A percentile compares a stretch with the other conserved stretches of the same genome.
These are phyloP conservation scores for Punctoribates punctum DNA, from an alignment of 2,888 invertebrate species.

Conservation along the genomic window DNA sequence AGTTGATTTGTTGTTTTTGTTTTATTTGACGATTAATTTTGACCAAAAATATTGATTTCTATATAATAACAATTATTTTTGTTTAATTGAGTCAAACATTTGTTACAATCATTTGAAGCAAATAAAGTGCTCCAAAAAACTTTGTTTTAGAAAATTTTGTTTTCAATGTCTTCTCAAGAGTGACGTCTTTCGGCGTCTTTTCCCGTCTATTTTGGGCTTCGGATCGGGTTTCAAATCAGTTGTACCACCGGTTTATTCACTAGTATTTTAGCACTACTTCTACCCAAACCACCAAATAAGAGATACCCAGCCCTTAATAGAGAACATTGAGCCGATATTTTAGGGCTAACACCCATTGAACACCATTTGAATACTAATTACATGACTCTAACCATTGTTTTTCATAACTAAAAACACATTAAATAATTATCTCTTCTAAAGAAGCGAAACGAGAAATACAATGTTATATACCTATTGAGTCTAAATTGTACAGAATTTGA, in stretches of 20 bases:
- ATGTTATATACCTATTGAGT: conserved; percentile 1
- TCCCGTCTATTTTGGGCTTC: not conserved
- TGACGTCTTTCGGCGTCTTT: not conserved
- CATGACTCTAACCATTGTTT: not conserved
- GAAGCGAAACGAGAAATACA: not conserved
- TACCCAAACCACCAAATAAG: not conserved
- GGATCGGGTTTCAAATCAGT: conserved; percentile 15
- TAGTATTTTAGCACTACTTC: not conserved
- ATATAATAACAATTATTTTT: too few relatives aligned
- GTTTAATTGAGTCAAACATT: too few relatives aligned
- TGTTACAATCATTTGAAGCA: too few relatives aligned
- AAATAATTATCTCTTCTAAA: not conserved
- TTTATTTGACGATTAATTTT: too few relatives aligned
- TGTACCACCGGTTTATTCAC: not conserved
- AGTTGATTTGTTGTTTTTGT: too few relatives aligned
- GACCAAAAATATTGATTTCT: too few relatives aligned
- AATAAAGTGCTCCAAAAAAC: not conserved
- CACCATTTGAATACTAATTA: not conserved
- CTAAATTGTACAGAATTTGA: not conserved
- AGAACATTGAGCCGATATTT: not conserved
- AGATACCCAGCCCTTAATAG: not conserved
- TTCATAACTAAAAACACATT: not conserved
- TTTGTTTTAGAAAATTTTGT: not conserved
- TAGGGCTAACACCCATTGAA: not conserved
- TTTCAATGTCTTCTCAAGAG: not conserved